These are phyloP conservation scores for Chelon labrosus DNA, from an alignment of 2,797 vertebrate species.

Conservation along the genomic window DNA sequence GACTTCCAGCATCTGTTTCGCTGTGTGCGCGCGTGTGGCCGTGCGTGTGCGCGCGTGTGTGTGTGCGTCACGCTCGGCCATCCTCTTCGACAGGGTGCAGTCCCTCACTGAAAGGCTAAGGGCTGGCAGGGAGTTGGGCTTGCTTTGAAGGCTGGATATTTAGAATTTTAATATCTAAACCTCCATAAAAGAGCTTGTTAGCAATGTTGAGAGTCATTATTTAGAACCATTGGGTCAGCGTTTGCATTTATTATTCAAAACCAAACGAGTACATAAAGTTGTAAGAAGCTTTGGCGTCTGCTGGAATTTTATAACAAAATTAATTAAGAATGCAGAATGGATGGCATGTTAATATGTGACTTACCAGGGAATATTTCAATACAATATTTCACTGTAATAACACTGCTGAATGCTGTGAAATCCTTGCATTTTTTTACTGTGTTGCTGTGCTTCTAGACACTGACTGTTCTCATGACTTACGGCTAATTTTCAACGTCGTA, in stretches of 20 bases:
- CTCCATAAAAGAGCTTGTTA: constrained; percentile 43
- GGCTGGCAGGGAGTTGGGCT: constrained; percentile 33
- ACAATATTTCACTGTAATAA: neutral
- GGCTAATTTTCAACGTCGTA: no score
- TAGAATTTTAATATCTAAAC: constrained; percentile 38
- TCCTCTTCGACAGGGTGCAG: constrained; percentile 9
- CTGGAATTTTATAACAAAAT: neutral
- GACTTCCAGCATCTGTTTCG: constrained; percentile 15
- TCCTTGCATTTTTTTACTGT: no score
- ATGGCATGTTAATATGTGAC: neutral
- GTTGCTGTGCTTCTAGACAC: no score
- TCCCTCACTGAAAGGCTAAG: constrained; percentile 13
- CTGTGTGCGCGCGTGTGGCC: constrained; percentile 16
- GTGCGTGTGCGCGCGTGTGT: constrained; percentile 21
- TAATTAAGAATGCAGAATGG: constrained; percentile 11
- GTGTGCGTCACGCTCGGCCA: constrained; percentile 3
- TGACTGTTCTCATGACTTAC: no score
- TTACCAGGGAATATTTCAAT: neutral
- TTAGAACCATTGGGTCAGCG: constrained; percentile 25
- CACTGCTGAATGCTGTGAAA: neutral
- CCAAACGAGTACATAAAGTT: constrained; percentile 4
- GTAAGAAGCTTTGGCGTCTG: constrained; percentile 8
- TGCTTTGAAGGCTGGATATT: constrained; percentile 30
- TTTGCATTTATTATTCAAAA: constrained; percentile 53
- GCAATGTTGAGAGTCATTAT: constrained; percentile 52